Evolutionary conservation across 1,140 invertebrate species (phyloP), one percentile per base, ranked within the genome.

Genomic region (Whitmania pigra): DNA sequence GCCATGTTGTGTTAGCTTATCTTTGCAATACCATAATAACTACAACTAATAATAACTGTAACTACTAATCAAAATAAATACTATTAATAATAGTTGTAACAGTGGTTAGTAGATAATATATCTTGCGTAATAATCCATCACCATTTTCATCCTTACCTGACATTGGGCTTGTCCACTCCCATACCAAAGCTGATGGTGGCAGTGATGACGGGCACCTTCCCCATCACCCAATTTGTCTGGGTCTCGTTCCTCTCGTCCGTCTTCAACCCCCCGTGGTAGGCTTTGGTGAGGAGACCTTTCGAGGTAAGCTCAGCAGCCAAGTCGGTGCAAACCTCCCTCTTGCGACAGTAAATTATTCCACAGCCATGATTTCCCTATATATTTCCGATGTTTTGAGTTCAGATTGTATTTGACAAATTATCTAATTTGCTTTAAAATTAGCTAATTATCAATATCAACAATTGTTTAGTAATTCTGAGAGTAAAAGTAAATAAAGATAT

Each of bases 121-220:
- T 63, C 3, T 6, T 63, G 25, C 2, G 9, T n/a, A 20, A 57
- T 20, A 20, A 5, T 57, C 55, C 25, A n/a, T n/a, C 55, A 57
- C 17, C 11, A 17, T 63, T 18, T 63, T 63, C 20, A 60, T 71
- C 68, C 71, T 72, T 76, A 86, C 85, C 88, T 84, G 17, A 89
- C 88, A 75, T 87, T 84, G 2, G 84, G 79, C 79, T 89, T 89
- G 78, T 89, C 88, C 22, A 89, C 86, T 57, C 88, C 88, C 88
- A 89, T 89, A 29, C 88, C 88, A 83, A 89, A 89, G 77, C 87
- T 88, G 73, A 89, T 85, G 22, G 88, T 89, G 13, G 84, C 83
- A 69, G 78, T 80, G 71, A 85, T 81, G 4, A 89, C 84, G n/a
- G 87, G 85, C 55, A 86, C 81, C 71, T 82, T 80, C 17, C 87